Evolutionary conservation across 2,113 vertebrate genomes (phyloP), one percentile per base, ranked within the genome.

Genomic region (Motacilla tschutschensis): DNA sequence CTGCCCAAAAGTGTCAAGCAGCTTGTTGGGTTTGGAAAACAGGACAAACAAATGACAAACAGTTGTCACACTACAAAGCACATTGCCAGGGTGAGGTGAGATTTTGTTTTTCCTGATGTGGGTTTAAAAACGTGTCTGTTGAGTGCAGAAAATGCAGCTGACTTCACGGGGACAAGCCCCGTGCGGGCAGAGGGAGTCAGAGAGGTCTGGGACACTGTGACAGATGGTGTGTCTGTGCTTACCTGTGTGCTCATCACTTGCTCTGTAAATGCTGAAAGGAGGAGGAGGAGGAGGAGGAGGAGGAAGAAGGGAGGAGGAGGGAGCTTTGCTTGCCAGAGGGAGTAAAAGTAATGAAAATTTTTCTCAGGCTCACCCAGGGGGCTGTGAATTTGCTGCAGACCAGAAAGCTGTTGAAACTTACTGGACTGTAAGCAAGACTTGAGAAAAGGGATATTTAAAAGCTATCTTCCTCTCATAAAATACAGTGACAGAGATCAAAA

Each of bases 401-500:
- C 36, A 44, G 47, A 73, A 79, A 51, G 59, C 67, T 87, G 33
- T 40, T 82, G 79, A 55, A 84, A 74, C 9, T 70, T 64, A 40
- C 26, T 78, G 86, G n/a, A 21, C 70, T 81, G 50, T 66, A 79
- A 82, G 55, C 36, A 73, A 51, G 55, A 38, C 31, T 79, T 72
- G 55, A 79, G 72, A 73, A 84, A 65, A 73, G 4, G 28, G 33
- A 40, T 88, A 74, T 79, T 88, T 91, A 65, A 91, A 88, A 78
- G 25, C 63, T 77, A 14, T n/a, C 40, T 69, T 76, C 20, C 21
- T 76, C 47, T 79, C 38, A 48, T 91, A 84, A 91, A 86, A 72
- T 58, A 62, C 4, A 51, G 25, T 31, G 59, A 38, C 67, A 88
- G 47, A 82, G 67, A 65, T 73, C 50, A 88, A 88, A 36, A 0